Evolutionary conservation across 2,888 invertebrate genomes (phyloP), one percentile per base, ranked within the genome.

Genomic region (Drosophila phalerata): DNA sequence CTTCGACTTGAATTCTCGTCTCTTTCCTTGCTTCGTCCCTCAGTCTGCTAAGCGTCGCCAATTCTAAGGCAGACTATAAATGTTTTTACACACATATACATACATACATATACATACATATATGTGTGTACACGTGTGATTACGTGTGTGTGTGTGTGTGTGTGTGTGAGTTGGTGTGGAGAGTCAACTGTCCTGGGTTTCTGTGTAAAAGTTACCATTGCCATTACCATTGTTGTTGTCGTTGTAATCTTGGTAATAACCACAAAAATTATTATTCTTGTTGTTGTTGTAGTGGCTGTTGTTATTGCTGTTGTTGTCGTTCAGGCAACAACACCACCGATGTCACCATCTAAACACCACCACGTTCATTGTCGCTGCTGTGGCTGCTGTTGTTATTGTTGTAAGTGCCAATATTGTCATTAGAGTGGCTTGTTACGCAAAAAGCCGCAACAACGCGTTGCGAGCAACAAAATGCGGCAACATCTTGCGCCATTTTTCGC

Each of bases 401-500:
- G 85, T 87, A 88, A 86, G 89, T 86, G 85, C 89, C 89, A 89
- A 86, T 86, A 86, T 86, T 86, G 89, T 86, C 89, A 89, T 86
- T 86, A 89, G 85, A 86, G 85, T 89, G 79, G 85, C 88, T 86
- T 86, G 85, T 89, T 89, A 88, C 88, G 79, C 83, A 88, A 74
- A 79, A 77, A 83, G 85, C 84, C 75, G 64, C 86, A 75, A 67
- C 72, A 60, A 62, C 61, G 64, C 68, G 62, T 77, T 81, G 85
- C 74, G 64, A 73, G 80, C 82, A 79, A 82, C 89, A 89, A 65
- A 78, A 69, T 78, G 74, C 45, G 83, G 85, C 88, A 79, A 85
- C 89, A 89, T 85, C 89, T 82, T 89, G 85, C 83, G 88, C 85
- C 82, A 81, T 80, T 85, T 87, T 85, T 81, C 79, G 84, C 68